Evolutionary conservation across 2,888 invertebrate genomes (phyloP).

Genomic region (Xanthorhoe spadicearia): DNA sequence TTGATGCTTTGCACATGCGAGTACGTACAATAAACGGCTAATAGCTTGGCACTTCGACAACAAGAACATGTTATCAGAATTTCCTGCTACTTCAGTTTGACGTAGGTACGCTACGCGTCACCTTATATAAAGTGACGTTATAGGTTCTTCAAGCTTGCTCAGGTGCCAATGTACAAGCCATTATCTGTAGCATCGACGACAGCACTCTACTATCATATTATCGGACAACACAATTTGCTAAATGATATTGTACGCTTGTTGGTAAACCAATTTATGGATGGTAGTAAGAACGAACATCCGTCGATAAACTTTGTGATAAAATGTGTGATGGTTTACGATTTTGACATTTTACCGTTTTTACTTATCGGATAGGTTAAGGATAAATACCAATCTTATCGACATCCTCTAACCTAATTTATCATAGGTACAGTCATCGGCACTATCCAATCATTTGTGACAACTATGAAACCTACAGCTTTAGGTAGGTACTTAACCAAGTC

Average conservation of each 20-base stretch:
- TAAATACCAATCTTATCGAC: background rate
- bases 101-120: background rate
- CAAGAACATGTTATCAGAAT: background rate
- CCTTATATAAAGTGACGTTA: background rate
- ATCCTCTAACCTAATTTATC: background rate
- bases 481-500: too few relatives aligned
- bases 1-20: conserved; percentile 3
- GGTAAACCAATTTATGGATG: conserved; percentile 2
- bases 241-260: conserved; percentile 5
- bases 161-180: background rate
- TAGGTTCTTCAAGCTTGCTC: background rate
- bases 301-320: background rate
- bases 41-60: background rate
- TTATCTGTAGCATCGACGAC: background rate
- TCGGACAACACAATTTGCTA: conserved; percentile 1
- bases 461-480: too few relatives aligned
- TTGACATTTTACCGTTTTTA: background rate
- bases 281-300: background rate
- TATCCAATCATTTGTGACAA: too few relatives aligned
- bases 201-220: conserved; percentile 4
- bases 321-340: background rate
- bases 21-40: conserved; percentile 1
- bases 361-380: too few relatives aligned
- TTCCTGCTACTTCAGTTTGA: background rate
- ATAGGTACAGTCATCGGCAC: background rate